These are phyloP conservation scores for Nyctibius grandis DNA, from an alignment of 2,797 vertebrate species.

Conservation along the genomic window DNA sequence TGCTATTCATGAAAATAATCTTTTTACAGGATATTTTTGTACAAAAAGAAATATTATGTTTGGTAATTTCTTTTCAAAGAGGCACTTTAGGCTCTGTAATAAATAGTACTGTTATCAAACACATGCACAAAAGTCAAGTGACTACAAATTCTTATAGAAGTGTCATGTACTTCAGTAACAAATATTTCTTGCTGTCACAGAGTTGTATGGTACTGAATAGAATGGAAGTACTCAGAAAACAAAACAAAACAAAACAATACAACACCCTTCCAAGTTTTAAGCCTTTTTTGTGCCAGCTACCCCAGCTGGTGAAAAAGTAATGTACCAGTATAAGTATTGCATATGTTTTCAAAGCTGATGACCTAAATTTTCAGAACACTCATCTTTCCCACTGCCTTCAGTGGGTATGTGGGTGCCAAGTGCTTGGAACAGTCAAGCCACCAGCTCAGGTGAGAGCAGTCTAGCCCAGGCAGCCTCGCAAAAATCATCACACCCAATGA, in stretches of 20 bases:
- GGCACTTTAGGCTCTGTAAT: conserved; percentile 41
- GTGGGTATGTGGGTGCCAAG: background rate
- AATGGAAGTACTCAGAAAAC: background rate
- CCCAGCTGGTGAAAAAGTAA: background rate
- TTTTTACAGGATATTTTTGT: conserved; percentile 45
- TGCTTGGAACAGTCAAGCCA: background rate
- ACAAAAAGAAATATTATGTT: conserved; percentile 36
- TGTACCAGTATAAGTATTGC: background rate
- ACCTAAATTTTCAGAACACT: background rate
- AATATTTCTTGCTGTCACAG: conserved; percentile 16
- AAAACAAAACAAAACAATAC: background rate
- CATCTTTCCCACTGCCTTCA: background rate
- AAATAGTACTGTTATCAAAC: conserved; percentile 53
- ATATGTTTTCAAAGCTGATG: background rate
- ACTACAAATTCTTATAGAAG: conserved; percentile 17
- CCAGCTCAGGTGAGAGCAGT: background rate
- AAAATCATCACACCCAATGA: background rate
- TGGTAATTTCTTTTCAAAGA: conserved; percentile 65
- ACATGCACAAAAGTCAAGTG: conserved; percentile 31
- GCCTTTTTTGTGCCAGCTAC: background rate
- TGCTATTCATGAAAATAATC: conserved; percentile 57
- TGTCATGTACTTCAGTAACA: conserved; percentile 18
- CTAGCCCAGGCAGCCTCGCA: background rate
- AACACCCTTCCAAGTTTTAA: background rate
- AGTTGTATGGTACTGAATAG: background rate